A percentile compares a stretch with the other conserved stretches of the same genome.
phyloP scores from a whole-genome alignment of 2,888 invertebrate genomes.

The Idaea straminata region DNA sequence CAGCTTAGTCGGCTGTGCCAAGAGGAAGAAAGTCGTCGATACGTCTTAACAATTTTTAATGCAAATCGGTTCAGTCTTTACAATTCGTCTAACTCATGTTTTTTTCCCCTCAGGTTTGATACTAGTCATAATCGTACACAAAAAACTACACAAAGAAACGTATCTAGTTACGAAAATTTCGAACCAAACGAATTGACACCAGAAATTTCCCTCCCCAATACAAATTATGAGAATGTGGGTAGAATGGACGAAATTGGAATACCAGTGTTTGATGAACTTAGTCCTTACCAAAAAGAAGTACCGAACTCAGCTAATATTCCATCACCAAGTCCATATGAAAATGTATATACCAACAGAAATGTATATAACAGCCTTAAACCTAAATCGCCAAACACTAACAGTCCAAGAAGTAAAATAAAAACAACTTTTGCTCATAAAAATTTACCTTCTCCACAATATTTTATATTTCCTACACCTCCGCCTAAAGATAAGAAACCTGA shows the following conservation, averaged over 20 bases:
- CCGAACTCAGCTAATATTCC: constrained; percentile 12
- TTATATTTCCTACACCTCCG: constrained; percentile 70
- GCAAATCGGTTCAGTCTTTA: no score
- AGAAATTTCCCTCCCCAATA: constrained; percentile 53
- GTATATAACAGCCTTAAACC: constrained; percentile 57
- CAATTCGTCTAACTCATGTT: not conserved
- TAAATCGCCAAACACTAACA: constrained; percentile 73
- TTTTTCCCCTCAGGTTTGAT: constrained; percentile 61
- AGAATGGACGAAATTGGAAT: constrained; percentile 74
- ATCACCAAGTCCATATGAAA: constrained; percentile 82
- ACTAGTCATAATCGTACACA: constrained; percentile 71
- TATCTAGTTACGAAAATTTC: constrained; percentile 80
- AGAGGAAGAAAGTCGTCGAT: no score
- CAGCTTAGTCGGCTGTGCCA: no score
- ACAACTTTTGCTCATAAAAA: constrained; percentile 79
- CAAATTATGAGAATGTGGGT: constrained; percentile 60
- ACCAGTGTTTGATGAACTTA: constrained; percentile 65
- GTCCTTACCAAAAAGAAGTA: constrained; percentile 46
- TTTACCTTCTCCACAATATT: constrained; percentile 72
- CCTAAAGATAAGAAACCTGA: constrained; percentile 56
- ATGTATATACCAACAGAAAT: constrained; percentile 73
- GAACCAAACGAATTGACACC: constrained; percentile 61
- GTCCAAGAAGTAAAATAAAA: constrained; percentile 82
- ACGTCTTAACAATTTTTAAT: no score
- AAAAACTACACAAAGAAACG: constrained; percentile 54